Evolutionary conservation across 2,113 vertebrate species (phyloP).

Genomic region (Bubo blakistoni): DNA sequence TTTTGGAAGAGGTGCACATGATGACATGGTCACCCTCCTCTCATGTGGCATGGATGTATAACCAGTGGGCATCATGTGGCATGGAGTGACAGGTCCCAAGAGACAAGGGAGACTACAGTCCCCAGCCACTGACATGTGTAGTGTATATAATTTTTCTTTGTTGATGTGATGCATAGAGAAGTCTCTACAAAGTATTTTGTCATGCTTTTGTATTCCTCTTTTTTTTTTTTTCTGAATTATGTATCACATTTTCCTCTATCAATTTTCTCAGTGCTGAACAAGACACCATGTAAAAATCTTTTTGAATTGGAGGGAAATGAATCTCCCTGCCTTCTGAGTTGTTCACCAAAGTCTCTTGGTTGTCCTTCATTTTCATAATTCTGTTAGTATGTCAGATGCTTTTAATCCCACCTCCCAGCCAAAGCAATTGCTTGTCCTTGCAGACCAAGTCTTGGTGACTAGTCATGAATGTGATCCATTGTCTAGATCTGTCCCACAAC

Average conservation of each 20-base stretch:
- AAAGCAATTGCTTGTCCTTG: neutral
- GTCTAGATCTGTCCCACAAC: neutral
- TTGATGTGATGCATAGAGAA: neutral
- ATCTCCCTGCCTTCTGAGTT: neutral
- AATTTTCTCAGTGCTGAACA: neutral
- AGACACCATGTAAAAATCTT: neutral
- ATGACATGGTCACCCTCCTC: neutral
- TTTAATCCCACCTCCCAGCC: neutral
- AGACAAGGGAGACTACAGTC: neutral
- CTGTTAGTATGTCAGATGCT: neutral
- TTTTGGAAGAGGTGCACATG: neutral
- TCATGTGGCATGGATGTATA: neutral
- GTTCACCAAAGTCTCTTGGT: neutral
- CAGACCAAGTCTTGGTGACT: neutral
- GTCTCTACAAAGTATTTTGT: neutral
- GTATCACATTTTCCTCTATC: neutral
- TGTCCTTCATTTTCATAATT: neutral
- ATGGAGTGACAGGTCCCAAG: neutral
- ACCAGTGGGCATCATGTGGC: neutral
- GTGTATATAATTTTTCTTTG: neutral
- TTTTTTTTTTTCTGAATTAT: neutral
- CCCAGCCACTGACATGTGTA: neutral
- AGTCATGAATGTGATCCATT: neutral
- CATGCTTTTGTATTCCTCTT: neutral
- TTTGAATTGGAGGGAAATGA: neutral